Conservation (phyloP, 2,797 vertebrate genomes). For the Octomys mimax region DNA sequence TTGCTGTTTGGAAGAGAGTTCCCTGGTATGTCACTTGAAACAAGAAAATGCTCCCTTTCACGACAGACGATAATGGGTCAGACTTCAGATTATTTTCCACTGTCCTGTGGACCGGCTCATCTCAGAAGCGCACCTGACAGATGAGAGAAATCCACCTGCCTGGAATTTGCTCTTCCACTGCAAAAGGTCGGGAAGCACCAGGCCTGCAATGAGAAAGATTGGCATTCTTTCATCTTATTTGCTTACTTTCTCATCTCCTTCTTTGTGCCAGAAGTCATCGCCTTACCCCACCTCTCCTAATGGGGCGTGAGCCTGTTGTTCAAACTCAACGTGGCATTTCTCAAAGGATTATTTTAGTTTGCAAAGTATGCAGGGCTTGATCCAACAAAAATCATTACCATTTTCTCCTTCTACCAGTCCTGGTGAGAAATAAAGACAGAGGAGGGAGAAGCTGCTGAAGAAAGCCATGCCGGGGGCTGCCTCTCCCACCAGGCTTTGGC, state of each 20-base stretch:
- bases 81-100: constrained; percentile 39
- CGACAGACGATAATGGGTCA: constrained; percentile 47
- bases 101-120: not conserved
- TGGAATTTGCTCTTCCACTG: constrained; percentile 5
- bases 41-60: constrained; percentile 72
- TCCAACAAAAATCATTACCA: constrained; percentile 20
- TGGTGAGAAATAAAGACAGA: not conserved
- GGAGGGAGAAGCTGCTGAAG: not conserved
- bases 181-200: not conserved
- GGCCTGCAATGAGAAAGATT: not conserved
- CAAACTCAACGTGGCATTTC: not conserved
- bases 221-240: not conserved
- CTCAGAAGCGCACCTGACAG: not conserved
- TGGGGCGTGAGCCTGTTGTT: not conserved
- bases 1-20: constrained; percentile 83
- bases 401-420: not conserved
- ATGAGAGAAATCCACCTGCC: not conserved
- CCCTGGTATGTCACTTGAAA: constrained; percentile 74
- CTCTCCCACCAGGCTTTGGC: not conserved
- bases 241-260: constrained; percentile 23
- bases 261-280: constrained; percentile 35
- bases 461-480: not conserved
- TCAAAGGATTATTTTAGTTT: constrained; percentile 37
- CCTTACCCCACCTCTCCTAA: not conserved
- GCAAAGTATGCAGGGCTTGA: not conserved